phyloP scores from a whole-genome alignment of 2,113 vertebrate genomes.

The Anthoscopus minutus region DNA sequence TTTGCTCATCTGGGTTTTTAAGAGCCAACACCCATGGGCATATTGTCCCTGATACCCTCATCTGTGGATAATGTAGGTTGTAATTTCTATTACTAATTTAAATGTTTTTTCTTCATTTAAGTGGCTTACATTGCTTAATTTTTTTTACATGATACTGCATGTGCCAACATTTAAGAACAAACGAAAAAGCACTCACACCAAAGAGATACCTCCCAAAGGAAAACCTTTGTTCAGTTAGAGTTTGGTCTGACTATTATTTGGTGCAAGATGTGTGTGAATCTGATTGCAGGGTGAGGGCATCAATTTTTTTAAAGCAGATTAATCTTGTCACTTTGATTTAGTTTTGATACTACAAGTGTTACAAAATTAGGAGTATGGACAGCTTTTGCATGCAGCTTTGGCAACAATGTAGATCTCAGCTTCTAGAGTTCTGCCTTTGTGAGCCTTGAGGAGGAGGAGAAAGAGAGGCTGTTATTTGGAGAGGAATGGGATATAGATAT shows the following conservation, averaged over 20 bases:
- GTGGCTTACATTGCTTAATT: background rate
- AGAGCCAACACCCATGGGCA: fast-evolving
- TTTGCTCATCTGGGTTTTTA: background rate
- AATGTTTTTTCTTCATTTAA: background rate
- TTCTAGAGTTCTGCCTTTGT: background rate
- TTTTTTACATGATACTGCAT: background rate
- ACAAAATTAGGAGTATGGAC: background rate
- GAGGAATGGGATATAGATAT: background rate
- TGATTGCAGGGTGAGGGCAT: background rate
- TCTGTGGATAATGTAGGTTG: background rate
- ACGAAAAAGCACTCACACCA: background rate
- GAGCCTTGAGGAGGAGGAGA: background rate
- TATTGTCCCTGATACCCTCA: background rate
- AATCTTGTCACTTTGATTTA: background rate
- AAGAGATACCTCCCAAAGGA: background rate
- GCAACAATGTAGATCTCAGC: background rate
- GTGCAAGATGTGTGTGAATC: background rate
- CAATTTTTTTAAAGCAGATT: background rate
- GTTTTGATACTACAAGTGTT: background rate
- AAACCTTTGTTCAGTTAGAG: background rate
- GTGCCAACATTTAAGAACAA: background rate
- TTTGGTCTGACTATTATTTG: background rate
- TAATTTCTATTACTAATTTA: background rate
- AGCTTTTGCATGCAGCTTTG: background rate
- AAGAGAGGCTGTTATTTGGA: background rate